These are phyloP conservation scores for Vesta saturnalis DNA, from an alignment of 2,888 invertebrate species.

Conservation along the genomic window DNA sequence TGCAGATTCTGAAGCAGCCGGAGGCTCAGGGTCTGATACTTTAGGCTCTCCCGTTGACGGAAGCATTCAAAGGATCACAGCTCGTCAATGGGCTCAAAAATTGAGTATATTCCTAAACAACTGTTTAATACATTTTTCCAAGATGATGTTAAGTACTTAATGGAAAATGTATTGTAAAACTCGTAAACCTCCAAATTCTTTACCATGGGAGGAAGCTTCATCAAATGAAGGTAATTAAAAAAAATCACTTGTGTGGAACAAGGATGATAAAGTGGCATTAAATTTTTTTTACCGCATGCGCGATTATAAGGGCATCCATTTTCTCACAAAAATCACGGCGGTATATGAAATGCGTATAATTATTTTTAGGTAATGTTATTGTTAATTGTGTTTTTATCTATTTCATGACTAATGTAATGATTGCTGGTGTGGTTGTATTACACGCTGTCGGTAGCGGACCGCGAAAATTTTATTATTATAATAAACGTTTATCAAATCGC, in stretches of 20 bases:
- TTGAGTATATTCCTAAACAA: slow-evolving; percentile 83
- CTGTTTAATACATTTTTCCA: slow-evolving; percentile 93
- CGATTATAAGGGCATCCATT: slow-evolving; percentile 91
- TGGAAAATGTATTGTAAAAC: slow-evolving; percentile 97
- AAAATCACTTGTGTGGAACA: slow-evolving; percentile 80
- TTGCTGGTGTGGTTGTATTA: slow-evolving; percentile 94
- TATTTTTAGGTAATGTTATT: background rate
- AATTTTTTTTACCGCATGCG: slow-evolving; percentile 96
- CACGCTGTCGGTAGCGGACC: too few species aligned
- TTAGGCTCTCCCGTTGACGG: slow-evolving; percentile 65
- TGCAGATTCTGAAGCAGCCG: slow-evolving; percentile 91
- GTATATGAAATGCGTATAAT: slow-evolving; percentile 88
- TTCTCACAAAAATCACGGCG: slow-evolving; percentile 91
- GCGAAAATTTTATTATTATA: too few species aligned
- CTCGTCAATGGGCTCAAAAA: slow-evolving; percentile 89
- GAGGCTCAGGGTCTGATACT: slow-evolving; percentile 73
- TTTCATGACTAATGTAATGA: slow-evolving; percentile 99
- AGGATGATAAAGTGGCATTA: slow-evolving; percentile 93
- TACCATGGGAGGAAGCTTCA: slow-evolving; percentile 71
- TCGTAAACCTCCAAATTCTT: slow-evolving; percentile 83
- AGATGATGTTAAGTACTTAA: slow-evolving; percentile 95
- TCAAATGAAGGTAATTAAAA: slow-evolving; percentile 46
- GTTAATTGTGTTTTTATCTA: slow-evolving; percentile 68
- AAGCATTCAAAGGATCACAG: slow-evolving; percentile 72
- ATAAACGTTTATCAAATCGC: too few species aligned